Conservation (phyloP, 2,888 invertebrate genomes). For the Eulithis testata region DNA sequence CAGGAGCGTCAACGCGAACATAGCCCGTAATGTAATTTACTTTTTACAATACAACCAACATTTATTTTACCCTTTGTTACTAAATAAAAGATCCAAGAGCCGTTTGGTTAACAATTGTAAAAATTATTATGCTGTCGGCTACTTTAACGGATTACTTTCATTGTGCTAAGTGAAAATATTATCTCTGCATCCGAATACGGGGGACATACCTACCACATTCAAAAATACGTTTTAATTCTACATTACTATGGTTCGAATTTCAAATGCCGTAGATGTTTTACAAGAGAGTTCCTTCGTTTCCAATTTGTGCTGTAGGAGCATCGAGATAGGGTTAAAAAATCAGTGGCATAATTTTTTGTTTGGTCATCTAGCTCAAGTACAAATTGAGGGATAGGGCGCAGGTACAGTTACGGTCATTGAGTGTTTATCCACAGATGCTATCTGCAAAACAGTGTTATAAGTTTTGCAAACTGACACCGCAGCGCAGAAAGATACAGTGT, state of each 20-base stretch:
- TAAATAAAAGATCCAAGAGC: slow-evolving; percentile 61
- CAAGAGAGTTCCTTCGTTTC: background rate
- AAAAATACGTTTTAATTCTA: slow-evolving; percentile 7
- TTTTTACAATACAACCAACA: slow-evolving; percentile 57
- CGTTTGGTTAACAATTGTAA: slow-evolving; percentile 72
- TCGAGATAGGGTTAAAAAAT: slow-evolving; percentile 4
- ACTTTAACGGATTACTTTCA: slow-evolving; percentile 79
- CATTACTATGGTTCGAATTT: background rate
- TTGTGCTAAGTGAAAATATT: slow-evolving; percentile 60
- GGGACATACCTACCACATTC: slow-evolving; percentile 2
- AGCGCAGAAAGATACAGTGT: slow-evolving; percentile 40
- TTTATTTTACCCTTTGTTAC: slow-evolving; percentile 61
- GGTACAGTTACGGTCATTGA: slow-evolving; percentile 81
- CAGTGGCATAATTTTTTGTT: slow-evolving; percentile 25
- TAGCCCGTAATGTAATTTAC: slow-evolving; percentile 69
- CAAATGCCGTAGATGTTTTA: background rate
- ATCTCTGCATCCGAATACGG: slow-evolving; percentile 32
- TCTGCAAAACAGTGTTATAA: slow-evolving; percentile 78
- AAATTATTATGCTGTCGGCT: slow-evolving; percentile 70
- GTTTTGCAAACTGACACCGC: slow-evolving; percentile 66
- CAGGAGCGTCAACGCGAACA: slow-evolving; percentile 71
- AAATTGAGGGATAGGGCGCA: slow-evolving; percentile 64
- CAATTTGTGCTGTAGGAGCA: background rate
- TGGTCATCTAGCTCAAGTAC: slow-evolving; percentile 38
- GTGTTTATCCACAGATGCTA: slow-evolving; percentile 70